phyloP scores from a whole-genome alignment of 2,797 vertebrate genomes.

The Sparidentex hasta region DNA sequence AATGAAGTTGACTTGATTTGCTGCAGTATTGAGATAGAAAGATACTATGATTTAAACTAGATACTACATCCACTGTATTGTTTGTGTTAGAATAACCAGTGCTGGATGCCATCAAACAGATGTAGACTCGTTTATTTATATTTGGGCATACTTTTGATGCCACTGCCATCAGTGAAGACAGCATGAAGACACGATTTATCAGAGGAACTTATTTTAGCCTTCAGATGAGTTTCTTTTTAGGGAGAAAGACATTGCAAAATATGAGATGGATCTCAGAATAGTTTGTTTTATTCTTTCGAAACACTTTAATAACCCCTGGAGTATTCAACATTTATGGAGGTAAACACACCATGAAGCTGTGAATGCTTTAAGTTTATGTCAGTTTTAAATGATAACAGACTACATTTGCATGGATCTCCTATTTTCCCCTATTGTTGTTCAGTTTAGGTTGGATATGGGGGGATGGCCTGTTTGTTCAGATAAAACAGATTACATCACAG shows the following conservation, averaged over 20 bases:
- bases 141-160: constrained; percentile 14
- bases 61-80: neutral
- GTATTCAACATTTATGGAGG: neutral
- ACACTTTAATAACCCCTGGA: neutral
- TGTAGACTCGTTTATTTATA: constrained; percentile 33
- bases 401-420: neutral
- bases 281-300: constrained; percentile 16
- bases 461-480: neutral
- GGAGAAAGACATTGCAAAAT: neutral
- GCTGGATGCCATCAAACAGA: neutral
- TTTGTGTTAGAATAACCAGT: neutral
- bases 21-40: neutral
- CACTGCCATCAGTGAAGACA: constrained; percentile 5
- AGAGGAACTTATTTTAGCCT: constrained; percentile 41
- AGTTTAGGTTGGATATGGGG: neutral
- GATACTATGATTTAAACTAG: neutral
- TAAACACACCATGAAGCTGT: neutral
- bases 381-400: neutral
- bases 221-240: constrained; percentile 13
- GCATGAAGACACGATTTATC: constrained; percentile 1
- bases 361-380: neutral
- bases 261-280: constrained; percentile 23
- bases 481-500: neutral
- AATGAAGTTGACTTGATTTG: too few species aligned
- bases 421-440: neutral